A percentile compares a stretch with the other conserved stretches of the same genome.
phyloP scores from a whole-genome alignment of 2,797 vertebrate species.

The Myotis vivesi region DNA sequence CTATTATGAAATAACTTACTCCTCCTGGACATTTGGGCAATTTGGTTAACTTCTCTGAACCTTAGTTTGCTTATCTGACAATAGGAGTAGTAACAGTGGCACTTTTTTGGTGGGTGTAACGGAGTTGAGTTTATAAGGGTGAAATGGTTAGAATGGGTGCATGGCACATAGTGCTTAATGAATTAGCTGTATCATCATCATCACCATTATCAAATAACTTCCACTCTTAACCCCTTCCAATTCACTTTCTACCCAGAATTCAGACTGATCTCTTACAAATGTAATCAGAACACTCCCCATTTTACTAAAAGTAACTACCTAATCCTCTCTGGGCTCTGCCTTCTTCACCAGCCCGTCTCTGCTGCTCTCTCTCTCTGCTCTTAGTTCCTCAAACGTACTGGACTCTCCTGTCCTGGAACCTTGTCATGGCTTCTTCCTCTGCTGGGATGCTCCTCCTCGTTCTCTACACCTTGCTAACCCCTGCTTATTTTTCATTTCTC shows the following conservation, averaged over 20 bases:
- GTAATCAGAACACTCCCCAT: background rate
- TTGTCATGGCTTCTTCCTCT: background rate
- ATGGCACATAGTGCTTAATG: background rate
- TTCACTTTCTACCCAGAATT: background rate
- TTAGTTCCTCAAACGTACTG: background rate
- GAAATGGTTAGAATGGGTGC: background rate
- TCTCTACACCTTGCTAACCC: background rate
- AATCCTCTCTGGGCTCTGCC: background rate
- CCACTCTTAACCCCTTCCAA: background rate
- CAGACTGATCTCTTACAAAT: background rate
- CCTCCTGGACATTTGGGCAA: background rate
- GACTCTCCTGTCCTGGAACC: background rate
- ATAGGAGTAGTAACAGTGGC: background rate
- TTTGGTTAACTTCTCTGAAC: background rate
- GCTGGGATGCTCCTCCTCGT: background rate
- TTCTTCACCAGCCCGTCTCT: background rate
- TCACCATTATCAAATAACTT: background rate
- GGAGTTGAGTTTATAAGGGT: background rate
- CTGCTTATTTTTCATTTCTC: background rate
- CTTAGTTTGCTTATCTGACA: slow-evolving; percentile 1
- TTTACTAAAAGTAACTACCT: background rate
- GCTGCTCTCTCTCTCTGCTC: background rate
- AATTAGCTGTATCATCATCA: background rate
- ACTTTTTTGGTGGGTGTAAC: background rate
- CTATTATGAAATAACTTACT: background rate